Percentiles rank a stretch among this genome's conserved stretches.
Evolutionary conservation across 2,113 vertebrate genomes (phyloP).

Genomic region (Lipotes vexillifer): DNA sequence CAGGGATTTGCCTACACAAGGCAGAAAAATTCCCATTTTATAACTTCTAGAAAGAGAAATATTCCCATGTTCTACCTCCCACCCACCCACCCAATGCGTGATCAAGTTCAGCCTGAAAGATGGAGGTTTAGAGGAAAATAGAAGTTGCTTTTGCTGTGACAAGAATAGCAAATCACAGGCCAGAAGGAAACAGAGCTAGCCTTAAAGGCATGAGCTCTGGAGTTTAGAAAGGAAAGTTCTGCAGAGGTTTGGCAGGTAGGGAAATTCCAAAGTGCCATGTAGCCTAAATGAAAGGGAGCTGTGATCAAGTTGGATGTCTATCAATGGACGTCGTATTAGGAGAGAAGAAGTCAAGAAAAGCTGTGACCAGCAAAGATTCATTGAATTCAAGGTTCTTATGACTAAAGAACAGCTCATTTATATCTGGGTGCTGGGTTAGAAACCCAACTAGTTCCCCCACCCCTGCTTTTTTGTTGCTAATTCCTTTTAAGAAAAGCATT

Average conservation of each 20-base stretch:
- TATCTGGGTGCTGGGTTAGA: background rate
- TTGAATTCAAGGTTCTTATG: background rate
- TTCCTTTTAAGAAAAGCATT: conserved; percentile 29
- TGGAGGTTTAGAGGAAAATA: conserved; percentile 19
- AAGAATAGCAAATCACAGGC: background rate
- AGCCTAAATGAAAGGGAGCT: background rate
- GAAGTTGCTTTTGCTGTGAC: background rate
- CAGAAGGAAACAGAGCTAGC: conserved; percentile 15
- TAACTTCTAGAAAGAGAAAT: conserved; percentile 54
- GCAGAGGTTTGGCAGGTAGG: background rate
- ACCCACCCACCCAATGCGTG: background rate
- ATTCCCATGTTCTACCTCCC: conserved; percentile 42
- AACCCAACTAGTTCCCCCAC: background rate
- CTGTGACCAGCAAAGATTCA: background rate
- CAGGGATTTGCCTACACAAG: background rate
- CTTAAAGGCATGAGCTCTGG: background rate
- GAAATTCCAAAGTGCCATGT: background rate
- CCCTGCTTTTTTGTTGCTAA: background rate
- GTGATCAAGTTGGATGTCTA: background rate
- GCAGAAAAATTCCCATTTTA: conserved; percentile 44
- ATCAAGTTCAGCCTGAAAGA: conserved; percentile 44
- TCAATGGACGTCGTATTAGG: background rate
- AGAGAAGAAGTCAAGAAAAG: conserved; percentile 12
- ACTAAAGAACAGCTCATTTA: background rate
- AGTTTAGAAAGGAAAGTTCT: conserved; percentile 13